These are phyloP conservation scores for Lutjanus erythropterus DNA, from an alignment of 2,113 vertebrate genomes.

Conservation along the genomic window DNA sequence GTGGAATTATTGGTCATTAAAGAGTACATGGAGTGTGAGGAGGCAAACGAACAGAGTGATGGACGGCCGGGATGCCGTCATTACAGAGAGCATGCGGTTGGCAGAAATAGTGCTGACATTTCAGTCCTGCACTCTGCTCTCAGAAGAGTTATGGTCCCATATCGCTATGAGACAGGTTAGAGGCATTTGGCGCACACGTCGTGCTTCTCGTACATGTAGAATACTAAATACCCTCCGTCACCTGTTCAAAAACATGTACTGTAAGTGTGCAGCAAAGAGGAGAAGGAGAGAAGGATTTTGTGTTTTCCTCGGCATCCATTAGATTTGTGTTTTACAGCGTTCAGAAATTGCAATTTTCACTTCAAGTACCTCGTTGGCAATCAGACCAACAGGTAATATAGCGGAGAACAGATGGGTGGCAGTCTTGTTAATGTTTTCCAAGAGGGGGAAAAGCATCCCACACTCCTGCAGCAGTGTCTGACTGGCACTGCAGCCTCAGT, in stretches of 20 bases:
- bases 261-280: slow-evolving; percentile 32
- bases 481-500: slow-evolving; percentile 50
- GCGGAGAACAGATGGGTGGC: slow-evolving; percentile 53
- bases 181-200: slow-evolving; percentile 64
- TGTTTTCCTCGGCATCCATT: slow-evolving; percentile 8
- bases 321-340: slow-evolving; percentile 42
- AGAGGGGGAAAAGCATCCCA: slow-evolving; percentile 32
- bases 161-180: slow-evolving; percentile 59
- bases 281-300: slow-evolving; percentile 32
- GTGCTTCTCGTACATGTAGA: slow-evolving; percentile 57
- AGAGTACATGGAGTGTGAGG: slow-evolving; percentile 55
- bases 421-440: slow-evolving; percentile 57
- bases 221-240: slow-evolving; percentile 65
- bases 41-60: slow-evolving; percentile 50
- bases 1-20: slow-evolving; percentile 69
- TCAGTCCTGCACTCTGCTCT: slow-evolving; percentile 70
- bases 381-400: slow-evolving; percentile 62
- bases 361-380: slow-evolving; percentile 52
- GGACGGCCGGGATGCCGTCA: slow-evolving; percentile 66
- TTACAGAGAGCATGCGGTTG: slow-evolving; percentile 70
- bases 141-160: slow-evolving; percentile 70
- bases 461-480: slow-evolving; percentile 31
- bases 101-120: slow-evolving; percentile 81
- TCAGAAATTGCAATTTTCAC: slow-evolving; percentile 49
- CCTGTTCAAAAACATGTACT: slow-evolving; percentile 54